Conservation (phyloP, 53 echinoderm and acorn worm genomes). For the Stichopus horrens region DNA sequence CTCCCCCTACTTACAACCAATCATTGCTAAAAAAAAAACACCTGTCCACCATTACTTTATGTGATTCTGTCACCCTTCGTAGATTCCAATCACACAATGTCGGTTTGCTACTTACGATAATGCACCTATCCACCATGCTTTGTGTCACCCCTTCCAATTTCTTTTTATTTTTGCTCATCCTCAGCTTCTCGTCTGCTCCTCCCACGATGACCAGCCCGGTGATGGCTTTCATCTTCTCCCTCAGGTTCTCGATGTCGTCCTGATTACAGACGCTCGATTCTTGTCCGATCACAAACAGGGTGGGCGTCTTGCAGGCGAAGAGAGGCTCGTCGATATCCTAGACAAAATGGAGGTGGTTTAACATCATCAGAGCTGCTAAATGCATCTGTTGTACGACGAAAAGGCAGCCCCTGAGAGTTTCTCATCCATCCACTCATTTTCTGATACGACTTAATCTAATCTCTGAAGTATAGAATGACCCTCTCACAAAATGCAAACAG, state of each 20-base stretch:
- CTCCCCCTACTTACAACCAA: background rate
- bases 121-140: slow-evolving; percentile 99
- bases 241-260: slow-evolving; percentile 89
- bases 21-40: background rate
- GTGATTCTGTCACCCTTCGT: too few species aligned
- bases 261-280: slow-evolving; percentile 86
- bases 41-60: too few species aligned
- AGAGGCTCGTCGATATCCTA: slow-evolving; percentile 90
- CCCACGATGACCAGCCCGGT: slow-evolving; percentile 92
- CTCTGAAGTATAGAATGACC: too few species aligned
- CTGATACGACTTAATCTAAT: too few species aligned
- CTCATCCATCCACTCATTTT: too few species aligned
- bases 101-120: slow-evolving; percentile 65
- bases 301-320: slow-evolving; percentile 84
- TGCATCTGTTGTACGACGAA: too few species aligned
- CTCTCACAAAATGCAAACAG: too few species aligned
- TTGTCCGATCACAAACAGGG: slow-evolving; percentile 91
- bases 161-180: slow-evolving; percentile 92
- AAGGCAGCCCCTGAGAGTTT: too few species aligned
- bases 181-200: slow-evolving; percentile 89
- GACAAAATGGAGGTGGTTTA: background rate
- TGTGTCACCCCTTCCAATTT: slow-evolving; percentile 91
- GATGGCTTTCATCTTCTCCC: slow-evolving; percentile 89
- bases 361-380: background rate
- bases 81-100: background rate